Conservation (phyloP, 1,140 invertebrate genomes). For the Eupristina koningsbergeri region DNA sequence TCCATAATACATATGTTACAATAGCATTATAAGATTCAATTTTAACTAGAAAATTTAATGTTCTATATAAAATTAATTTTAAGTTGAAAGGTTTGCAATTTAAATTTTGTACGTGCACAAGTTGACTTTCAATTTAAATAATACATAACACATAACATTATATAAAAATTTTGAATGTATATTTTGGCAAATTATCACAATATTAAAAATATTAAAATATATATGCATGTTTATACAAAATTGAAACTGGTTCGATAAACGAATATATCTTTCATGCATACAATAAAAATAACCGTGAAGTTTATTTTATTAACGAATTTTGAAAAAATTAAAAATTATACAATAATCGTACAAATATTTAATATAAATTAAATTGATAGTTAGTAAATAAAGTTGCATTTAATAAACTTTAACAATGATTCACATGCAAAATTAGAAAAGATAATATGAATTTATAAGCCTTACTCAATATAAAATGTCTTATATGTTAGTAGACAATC, state of each 20-base stretch:
- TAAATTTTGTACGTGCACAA: neutral
- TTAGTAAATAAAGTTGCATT: neutral
- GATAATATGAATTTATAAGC: neutral
- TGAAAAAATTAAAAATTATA: neutral
- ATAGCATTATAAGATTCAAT: neutral
- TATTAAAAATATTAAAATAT: slow-evolving; percentile 8
- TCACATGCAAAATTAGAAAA: neutral
- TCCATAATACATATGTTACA: neutral
- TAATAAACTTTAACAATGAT: neutral
- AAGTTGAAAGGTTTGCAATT: neutral
- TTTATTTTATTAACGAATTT: slow-evolving; percentile 39
- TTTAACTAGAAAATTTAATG: neutral
- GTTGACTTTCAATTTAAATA: slow-evolving; percentile 45
- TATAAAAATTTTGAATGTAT: neutral
- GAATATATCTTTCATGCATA: slow-evolving; percentile 24
- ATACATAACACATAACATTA: neutral
- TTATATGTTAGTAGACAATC: slow-evolving; percentile 23
- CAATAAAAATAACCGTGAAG: neutral
- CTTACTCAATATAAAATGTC: slow-evolving; percentile 7
- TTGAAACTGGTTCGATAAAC: slow-evolving; percentile 42
- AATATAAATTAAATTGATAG: neutral
- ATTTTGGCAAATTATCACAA: slow-evolving; percentile 5
- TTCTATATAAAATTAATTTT: neutral
- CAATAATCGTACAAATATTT: neutral
- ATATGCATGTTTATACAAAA: slow-evolving; percentile 21